Evolutionary conservation across 2,797 vertebrate genomes (phyloP), one percentile per base, ranked within the genome.

Genomic region (Chrosomus eos): DNA sequence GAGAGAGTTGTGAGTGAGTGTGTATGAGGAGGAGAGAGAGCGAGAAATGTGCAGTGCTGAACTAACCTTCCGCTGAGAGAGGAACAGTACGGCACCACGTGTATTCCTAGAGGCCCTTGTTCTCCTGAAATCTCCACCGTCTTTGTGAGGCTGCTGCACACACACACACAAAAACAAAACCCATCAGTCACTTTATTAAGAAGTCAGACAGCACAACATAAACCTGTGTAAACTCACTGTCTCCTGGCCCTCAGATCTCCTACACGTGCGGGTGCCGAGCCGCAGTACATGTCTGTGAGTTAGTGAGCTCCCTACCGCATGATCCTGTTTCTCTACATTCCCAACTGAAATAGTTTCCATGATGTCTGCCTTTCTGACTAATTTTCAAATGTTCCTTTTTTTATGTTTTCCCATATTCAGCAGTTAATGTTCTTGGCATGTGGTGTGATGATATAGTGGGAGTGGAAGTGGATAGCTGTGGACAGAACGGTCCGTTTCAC

Each of bases 41-140:
- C 7, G 19, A 60, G 48, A 26, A 45, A 67, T 43, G 48, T 19
- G 68, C 31, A 66, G 3, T 21, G 14, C 19, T 19, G 51, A 81
- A 86, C 96, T 96, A 93, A 99, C 98, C 98, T 96, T 95, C 97
- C 98, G 89, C 97, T 98, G 88, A 99, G 92, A 6, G 98, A 98
- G 72, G 97, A 99, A 93, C 96, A 96, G 93, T 97, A 99, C 7
- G 98, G 97, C 58, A 99, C 96, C 67, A 99, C 97, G 0, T 99
- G 98, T 87, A 99, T 99, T 82, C 98, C 98, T 90, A 99, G 90
- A 0, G 98, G 97, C 84, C 97, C 96, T 86, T 96, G 95, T 89
- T 98, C 97, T 86, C 97, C 97, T 81, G 96, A 94, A 93, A 99
- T 97, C 92, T 98, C 97, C 92, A 99, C 96, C 6, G 84, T 95